Evolutionary conservation across 2,888 invertebrate genomes (phyloP).

Genomic region (Epicampocera succincta): DNA sequence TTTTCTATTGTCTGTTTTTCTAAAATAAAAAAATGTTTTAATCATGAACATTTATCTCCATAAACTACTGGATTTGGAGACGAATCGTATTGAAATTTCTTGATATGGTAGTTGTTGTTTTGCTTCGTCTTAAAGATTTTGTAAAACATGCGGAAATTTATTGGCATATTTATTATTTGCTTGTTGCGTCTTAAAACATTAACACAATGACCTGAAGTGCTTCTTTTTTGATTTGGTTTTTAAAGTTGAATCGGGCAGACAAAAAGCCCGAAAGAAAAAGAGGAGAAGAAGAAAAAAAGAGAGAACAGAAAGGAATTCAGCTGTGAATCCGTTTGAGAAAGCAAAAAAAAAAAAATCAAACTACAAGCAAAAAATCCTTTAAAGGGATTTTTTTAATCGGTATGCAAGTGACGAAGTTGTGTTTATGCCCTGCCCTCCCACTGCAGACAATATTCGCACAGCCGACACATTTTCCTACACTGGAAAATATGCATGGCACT

Average conservation of each 20-base stretch:
- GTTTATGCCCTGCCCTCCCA: no score
- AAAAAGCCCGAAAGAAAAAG: not conserved
- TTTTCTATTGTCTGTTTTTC: not conserved
- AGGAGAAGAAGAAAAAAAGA: no score
- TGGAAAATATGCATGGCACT: no score
- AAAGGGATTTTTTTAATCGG: no score
- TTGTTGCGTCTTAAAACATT: slow-evolving; percentile 47
- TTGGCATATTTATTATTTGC: slow-evolving; percentile 24
- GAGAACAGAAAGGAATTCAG: no score
- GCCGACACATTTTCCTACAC: no score
- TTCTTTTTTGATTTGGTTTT: slow-evolving; percentile 48
- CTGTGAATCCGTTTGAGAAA: no score
- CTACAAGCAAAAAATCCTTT: no score
- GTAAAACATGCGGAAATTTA: slow-evolving; percentile 57
- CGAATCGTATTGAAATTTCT: not conserved
- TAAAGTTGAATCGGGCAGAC: no score
- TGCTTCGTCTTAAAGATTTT: slow-evolving; percentile 8
- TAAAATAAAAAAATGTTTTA: slow-evolving; percentile 28
- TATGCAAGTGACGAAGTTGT: no score
- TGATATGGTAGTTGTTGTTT: slow-evolving; percentile 29
- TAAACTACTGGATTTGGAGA: not conserved
- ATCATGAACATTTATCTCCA: slow-evolving; percentile 25
- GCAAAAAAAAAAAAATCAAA: no score
- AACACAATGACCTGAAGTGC: slow-evolving; percentile 65
- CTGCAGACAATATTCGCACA: no score